Evolutionary conservation across 2,797 vertebrate species (phyloP), one percentile per base, ranked within the genome.

Genomic region (Chloroceryle inda): DNA sequence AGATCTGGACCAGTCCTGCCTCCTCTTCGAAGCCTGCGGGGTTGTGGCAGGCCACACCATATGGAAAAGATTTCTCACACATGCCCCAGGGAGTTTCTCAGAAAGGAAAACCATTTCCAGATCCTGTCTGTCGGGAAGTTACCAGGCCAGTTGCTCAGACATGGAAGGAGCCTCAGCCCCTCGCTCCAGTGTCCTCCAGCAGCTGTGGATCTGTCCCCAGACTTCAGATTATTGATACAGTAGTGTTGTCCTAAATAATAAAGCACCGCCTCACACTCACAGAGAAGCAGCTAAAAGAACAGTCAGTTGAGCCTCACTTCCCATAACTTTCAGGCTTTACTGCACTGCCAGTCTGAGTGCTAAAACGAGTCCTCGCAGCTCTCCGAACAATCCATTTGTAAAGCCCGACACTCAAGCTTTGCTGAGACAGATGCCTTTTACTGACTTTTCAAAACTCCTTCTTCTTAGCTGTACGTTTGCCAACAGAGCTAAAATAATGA

Each of bases 261-360:
- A 62, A 91, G 50, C 52, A 44, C 33, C 69, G 53, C n/a, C 44
- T 80, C 66, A 18, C 17, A 44, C 61, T 67, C 63, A 62, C 0
- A 77, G 49, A 81, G 47, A 63, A 75, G 56, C n/a, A 67, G 45
- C 50, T 81, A 49, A 53, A 89, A 66, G 44, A 85, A 26, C 31
- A 72, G 72, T 17, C 69, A 90, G 58, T 78, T 66, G 81, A 86
- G 42, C 11, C 50, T 79, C 47, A 52, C 73, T 95, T 84, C 38
- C 72, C 74, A 12, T 44, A 79, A 76, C 47, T 82, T 86, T 24
- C 35, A 44, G 71, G 47, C 47, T 73, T 84, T 69, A 80, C 84
- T 8, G 40, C 11, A 64, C 35, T 92, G 11, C n/a, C 44, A 58
- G 78, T 89, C 49, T 6, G 42, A 73, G 29, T 23, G 19, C 62